Base-by-base conservation (phyloP, 1,140 invertebrate genomes). In the Caenorhabditis latens region DNA sequence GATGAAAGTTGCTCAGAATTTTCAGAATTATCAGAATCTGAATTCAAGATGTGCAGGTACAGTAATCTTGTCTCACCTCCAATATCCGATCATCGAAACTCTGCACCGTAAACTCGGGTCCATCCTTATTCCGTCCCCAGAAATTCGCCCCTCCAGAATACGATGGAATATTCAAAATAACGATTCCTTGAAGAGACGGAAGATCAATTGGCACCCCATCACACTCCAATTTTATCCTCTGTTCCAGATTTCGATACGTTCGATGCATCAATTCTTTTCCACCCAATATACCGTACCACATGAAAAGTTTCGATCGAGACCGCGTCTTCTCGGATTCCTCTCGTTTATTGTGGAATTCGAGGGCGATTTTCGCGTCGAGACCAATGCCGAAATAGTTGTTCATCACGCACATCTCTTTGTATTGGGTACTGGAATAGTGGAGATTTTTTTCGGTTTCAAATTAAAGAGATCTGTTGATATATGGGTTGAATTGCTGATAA, bases 371-470 rank as follows among this genome's bases (percentile, higher is more conserved):
- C 4, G 97, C 97, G 94, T 99, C 97, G 71, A 99, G 96, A n/a
- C 97, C 97, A 92, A 99, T 98, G 8, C 97, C 97, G 93, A 99
- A 98, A 93, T 99, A 99, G 93, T 99, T 99, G 93, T 99, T 99
- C 97, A 99, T 98, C 2, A 98, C 97, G 88, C 96, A 97, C 89
- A 95, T 95, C 93, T 99, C 97, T 90, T 87, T 71, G 71, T 88
- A 89, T 50, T 85, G 83, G 13, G 57, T 75, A 21, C 85, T 86
- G 86, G 7, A 85, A 84, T 32, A 21, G 3, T 2, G 71, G 19
- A 7, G 61, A 13, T 63, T 32, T 50, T 65, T 67, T 79, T 55
- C 11, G 19, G 40, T 8, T 21, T 11, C 8, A 40, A 65, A 40
- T 8, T 0, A 65, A 32, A 11, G 21, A 65, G 11, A 65, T 7